Conservation (phyloP, 1,140 invertebrate species). For the Archivesica marissinica region DNA sequence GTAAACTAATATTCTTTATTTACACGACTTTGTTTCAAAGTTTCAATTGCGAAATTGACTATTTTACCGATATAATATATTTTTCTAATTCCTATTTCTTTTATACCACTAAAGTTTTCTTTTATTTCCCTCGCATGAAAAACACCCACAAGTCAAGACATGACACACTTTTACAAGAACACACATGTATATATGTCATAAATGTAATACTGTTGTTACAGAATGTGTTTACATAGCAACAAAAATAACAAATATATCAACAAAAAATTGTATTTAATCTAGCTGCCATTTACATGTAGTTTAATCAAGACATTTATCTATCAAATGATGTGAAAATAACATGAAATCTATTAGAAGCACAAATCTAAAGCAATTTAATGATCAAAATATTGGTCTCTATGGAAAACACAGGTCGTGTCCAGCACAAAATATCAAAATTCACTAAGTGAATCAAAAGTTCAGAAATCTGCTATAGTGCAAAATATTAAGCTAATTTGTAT, state of each 20-base stretch:
- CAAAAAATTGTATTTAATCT: slow-evolving; percentile 20
- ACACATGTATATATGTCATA: slow-evolving; percentile 12
- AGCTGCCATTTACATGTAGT: slow-evolving; percentile 35
- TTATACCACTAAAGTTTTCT: too few species aligned
- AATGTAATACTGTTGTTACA: slow-evolving; percentile 33
- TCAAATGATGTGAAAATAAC: slow-evolving; percentile 11
- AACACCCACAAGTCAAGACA: neutral
- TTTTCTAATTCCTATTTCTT: too few species aligned
- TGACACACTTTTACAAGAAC: neutral
- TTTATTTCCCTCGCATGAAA: too few species aligned
- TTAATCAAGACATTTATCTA: neutral
- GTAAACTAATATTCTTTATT: too few species aligned
- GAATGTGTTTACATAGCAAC: slow-evolving; percentile 27
- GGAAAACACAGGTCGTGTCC: neutral
- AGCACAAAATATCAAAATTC: slow-evolving; percentile 14
- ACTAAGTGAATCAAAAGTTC: slow-evolving; percentile 1
- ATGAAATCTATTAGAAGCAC: neutral
- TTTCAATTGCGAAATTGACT: too few species aligned
- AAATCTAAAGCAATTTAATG: slow-evolving; percentile 7
- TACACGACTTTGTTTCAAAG: too few species aligned
- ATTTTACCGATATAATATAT: too few species aligned
- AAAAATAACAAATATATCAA: slow-evolving; percentile 32
- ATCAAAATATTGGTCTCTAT: slow-evolving; percentile 2
- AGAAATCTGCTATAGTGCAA: neutral
- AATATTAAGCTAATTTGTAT: neutral